A percentile compares a stretch with the other conserved stretches of the same genome.
Evolutionary conservation across 2,113 vertebrate species (phyloP).

Genomic region (Mustelus asterias): DNA sequence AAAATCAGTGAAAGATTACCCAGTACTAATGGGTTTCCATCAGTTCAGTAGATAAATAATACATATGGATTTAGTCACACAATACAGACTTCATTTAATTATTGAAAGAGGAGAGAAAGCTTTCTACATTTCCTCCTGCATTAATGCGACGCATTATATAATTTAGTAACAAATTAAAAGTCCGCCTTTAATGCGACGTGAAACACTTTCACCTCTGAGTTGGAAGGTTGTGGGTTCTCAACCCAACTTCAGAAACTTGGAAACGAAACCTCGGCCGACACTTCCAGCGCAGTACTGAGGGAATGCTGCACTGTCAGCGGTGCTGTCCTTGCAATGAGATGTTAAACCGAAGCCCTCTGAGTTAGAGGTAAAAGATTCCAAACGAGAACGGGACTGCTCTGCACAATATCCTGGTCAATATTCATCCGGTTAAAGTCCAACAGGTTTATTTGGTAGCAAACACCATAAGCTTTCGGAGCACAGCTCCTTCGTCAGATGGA

Average conservation of each 20-base stretch:
- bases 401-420: not conserved
- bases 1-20: not conserved
- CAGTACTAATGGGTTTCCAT: not conserved
- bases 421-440: too few relatives aligned
- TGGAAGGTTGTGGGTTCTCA: not conserved
- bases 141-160: not conserved
- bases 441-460: too few relatives aligned
- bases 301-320: not conserved
- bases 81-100: conserved; percentile 24
- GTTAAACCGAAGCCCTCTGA: not conserved
- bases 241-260: not conserved
- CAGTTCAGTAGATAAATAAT: not conserved
- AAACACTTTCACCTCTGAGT: not conserved
- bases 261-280: not conserved
- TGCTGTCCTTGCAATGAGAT: not conserved
- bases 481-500: too few relatives aligned
- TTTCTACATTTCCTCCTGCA: not conserved
- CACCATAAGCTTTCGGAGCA: too few relatives aligned
- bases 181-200: not conserved
- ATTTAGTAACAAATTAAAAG: not conserved
- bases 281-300: not conserved
- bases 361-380: not conserved
- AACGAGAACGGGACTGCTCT: not conserved
- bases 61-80: not conserved
- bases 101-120: not conserved